Conservation (phyloP, 2,888 invertebrate species). For the Mesoligia furuncula region DNA sequence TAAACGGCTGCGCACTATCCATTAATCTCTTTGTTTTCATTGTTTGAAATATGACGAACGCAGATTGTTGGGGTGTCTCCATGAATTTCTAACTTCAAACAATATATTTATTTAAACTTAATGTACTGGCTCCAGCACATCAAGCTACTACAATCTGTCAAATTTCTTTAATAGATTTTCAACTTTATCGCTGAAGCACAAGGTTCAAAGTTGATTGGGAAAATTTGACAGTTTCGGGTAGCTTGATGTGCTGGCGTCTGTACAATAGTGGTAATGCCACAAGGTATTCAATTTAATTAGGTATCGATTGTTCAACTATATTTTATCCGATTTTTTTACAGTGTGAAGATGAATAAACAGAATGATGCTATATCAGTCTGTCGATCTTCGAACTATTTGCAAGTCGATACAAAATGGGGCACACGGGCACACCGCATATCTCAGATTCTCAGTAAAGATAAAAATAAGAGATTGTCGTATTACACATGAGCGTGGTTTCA, state of each 20-base stretch:
- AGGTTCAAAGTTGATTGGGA: no score
- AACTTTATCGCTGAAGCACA: no score
- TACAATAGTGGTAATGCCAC: no score
- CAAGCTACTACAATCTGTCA: no score
- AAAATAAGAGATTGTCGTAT: slow-evolving; percentile 35
- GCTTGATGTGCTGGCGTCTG: no score
- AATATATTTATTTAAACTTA: not conserved
- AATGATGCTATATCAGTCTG: not conserved
- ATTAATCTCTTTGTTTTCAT: not conserved
- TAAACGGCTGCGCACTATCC: not conserved
- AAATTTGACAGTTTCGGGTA: no score
- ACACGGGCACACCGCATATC: slow-evolving; percentile 3
- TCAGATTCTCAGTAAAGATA: slow-evolving; percentile 26
- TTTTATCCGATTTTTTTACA: not conserved
- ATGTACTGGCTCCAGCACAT: no score
- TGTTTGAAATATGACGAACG: not conserved
- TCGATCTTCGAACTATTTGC: slow-evolving; percentile 7
- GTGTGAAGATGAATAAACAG: slow-evolving; percentile 13
- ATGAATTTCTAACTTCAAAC: not conserved
- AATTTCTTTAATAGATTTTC: no score
- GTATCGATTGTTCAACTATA: not conserved
- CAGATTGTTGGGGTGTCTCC: not conserved
- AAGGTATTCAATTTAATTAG: not conserved
- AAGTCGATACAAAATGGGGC: slow-evolving; percentile 17
- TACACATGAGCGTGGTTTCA: slow-evolving; percentile 14